These are phyloP conservation scores for Heterodera carotae DNA, from an alignment of 1,140 invertebrate genomes.

Conservation along the genomic window DNA sequence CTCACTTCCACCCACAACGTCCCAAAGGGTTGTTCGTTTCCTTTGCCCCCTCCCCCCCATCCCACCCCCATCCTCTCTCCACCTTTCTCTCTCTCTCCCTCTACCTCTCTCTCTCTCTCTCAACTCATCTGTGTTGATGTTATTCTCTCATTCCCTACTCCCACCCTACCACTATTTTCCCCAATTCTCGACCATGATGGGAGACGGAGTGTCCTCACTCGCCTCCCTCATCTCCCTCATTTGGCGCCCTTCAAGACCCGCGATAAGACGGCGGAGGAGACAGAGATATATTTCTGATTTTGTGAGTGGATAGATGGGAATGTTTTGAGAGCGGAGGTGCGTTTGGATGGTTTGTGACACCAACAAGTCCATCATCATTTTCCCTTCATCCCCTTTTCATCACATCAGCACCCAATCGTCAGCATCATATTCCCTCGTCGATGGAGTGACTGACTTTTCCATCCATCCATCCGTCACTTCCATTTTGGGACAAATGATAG, in stretches of 20 bases:
- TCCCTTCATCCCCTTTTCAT: too few species aligned
- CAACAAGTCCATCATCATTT: neutral
- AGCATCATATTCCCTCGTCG: neutral
- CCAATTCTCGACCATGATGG: neutral
- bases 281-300: neutral
- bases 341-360: neutral
- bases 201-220: too few species aligned
- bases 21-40: neutral
- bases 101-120: too few species aligned
- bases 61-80: neutral
- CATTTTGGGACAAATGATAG: constrained; percentile 5
- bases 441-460: neutral
- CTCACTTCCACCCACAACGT: neutral
- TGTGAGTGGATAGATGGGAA: neutral
- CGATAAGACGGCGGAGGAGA: neutral
- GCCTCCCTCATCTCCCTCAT: too few species aligned
- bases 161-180: neutral
- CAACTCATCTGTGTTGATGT: neutral
- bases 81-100: neutral
- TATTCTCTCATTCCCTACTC: constrained; percentile 17
- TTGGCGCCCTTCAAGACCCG: neutral
- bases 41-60: too few species aligned
- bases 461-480: constrained; percentile 3
- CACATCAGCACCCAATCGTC: neutral
- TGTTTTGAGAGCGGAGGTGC: neutral